phyloP scores from a whole-genome alignment of 2,797 vertebrate genomes.

The Cyprinella venusta region DNA sequence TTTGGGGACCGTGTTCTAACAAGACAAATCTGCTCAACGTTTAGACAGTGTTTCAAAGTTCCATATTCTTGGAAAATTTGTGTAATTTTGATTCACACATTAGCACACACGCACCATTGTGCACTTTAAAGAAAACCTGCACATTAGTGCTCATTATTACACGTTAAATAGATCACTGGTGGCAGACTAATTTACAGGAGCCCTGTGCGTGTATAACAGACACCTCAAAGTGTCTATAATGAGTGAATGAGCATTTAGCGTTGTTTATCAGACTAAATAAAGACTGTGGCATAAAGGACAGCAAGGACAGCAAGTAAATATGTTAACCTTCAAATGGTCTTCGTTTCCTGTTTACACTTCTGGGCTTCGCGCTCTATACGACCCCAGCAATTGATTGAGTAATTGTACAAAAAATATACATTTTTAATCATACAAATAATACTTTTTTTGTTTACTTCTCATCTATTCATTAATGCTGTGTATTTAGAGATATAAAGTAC shows the following conservation, averaged over 20 bases:
- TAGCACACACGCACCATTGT: background rate
- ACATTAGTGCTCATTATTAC: constrained; percentile 24
- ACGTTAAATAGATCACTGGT: constrained; percentile 16
- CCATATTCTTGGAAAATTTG: background rate
- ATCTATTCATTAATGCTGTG: too few species aligned
- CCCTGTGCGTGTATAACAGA: background rate
- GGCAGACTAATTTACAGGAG: background rate
- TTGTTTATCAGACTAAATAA: background rate
- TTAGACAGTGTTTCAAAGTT: constrained; percentile 20
- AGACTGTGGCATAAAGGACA: background rate
- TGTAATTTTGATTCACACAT: constrained; percentile 12
- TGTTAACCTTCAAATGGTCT: background rate
- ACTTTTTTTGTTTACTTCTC: too few species aligned
- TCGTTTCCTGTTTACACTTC: too few species aligned
- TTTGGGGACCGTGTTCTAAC: constrained; percentile 41
- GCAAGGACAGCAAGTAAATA: too few species aligned
- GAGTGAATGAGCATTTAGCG: background rate
- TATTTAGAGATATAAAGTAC: too few species aligned
- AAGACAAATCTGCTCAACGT: constrained; percentile 4
- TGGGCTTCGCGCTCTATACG: too few species aligned
- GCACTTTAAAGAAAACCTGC: background rate
- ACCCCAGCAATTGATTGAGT: too few species aligned
- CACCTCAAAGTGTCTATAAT: background rate
- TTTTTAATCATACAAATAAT: too few species aligned
- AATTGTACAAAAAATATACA: too few species aligned